Evolutionary conservation across 1,140 invertebrate genomes (phyloP).

Genomic region (Scylla paramamosain): DNA sequence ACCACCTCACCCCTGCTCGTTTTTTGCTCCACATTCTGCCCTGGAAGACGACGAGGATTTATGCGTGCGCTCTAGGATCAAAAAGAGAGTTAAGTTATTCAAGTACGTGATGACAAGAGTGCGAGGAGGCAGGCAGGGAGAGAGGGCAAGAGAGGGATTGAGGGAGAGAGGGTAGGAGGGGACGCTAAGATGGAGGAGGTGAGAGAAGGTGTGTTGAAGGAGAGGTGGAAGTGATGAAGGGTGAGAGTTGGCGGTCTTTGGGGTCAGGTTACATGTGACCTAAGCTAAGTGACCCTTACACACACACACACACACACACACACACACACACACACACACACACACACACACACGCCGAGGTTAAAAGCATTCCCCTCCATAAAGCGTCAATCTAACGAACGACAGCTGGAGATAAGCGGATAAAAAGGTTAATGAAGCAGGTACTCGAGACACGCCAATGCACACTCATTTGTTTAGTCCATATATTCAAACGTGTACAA

Average conservation of each 20-base stretch:
- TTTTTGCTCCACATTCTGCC: no score
- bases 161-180: not conserved
- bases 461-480: not conserved
- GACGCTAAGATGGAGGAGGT: not conserved
- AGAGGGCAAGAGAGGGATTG: not conserved
- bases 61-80: not conserved
- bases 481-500: not conserved
- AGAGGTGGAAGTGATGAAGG: not conserved
- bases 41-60: not conserved
- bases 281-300: no score
- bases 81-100: not conserved
- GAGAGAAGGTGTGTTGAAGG: not conserved
- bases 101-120: not conserved
- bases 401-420: not conserved
- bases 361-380: no score
- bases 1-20: no score
- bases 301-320: no score
- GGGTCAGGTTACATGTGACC: no score
- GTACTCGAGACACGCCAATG: not conserved
- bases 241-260: not conserved
- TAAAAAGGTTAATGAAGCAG: slow-evolving; percentile 2
- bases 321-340: no score
- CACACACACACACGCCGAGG: no score
- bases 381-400: no score
- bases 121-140: not conserved